Evolutionary conservation across 1,140 invertebrate species (phyloP).

Genomic region (Akabosia matsudoensis): DNA sequence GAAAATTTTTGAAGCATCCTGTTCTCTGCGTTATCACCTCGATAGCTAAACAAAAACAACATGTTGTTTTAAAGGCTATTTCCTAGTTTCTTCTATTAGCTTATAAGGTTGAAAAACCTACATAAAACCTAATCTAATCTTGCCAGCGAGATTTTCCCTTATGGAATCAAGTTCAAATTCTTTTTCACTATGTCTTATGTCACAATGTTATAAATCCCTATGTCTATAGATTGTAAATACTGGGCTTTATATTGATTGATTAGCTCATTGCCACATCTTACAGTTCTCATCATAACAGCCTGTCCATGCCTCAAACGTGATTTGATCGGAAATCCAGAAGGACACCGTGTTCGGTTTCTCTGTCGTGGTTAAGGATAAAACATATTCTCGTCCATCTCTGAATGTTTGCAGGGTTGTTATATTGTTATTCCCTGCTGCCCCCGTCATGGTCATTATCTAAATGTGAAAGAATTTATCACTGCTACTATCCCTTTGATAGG

Average conservation of each 20-base stretch:
- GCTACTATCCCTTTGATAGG: too few species aligned
- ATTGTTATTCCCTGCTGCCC: constrained; percentile 6
- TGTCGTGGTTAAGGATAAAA: constrained; percentile 26
- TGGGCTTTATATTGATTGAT: too few species aligned
- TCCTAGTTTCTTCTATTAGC: too few species aligned
- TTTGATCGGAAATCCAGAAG: constrained; percentile 55
- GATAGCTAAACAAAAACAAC: constrained; percentile 45
- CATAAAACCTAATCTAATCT: neutral
- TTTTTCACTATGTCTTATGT: neutral
- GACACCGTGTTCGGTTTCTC: constrained; percentile 18
- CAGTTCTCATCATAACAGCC: constrained; percentile 54
- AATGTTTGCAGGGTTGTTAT: constrained; percentile 40
- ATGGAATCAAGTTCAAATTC: too few species aligned
- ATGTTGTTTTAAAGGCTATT: too few species aligned
- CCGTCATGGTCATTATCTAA: neutral
- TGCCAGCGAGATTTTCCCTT: too few species aligned
- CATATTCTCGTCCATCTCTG: constrained; percentile 41
- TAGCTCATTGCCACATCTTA: neutral
- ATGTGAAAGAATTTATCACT: too few species aligned
- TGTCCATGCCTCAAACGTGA: constrained; percentile 56
- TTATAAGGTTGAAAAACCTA: neutral
- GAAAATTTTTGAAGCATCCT: constrained; percentile 57
- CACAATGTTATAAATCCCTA: neutral
- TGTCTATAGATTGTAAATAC: too few species aligned
- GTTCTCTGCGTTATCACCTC: constrained; percentile 58